Percentiles rank a stretch among this genome's conserved stretches.
Evolutionary conservation across 2,888 invertebrate genomes (phyloP).

Genomic region (Julus scanicus): DNA sequence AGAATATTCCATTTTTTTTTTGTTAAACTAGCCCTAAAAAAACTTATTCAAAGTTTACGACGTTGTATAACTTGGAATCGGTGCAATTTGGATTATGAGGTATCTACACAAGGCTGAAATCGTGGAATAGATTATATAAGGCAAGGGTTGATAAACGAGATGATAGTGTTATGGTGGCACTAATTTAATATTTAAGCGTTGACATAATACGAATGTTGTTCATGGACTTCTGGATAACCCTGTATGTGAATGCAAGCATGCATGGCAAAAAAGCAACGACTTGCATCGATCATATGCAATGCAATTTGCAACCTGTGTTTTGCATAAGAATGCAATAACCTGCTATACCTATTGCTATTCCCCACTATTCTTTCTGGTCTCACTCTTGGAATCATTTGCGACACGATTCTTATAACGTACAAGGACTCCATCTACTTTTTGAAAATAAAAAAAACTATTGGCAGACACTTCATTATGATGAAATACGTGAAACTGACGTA

Average conservation of each 20-base stretch:
- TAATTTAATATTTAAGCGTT: too few relatives aligned
- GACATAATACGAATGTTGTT: too few relatives aligned
- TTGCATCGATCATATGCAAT: constrained; percentile 33
- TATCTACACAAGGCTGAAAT: too few relatives aligned
- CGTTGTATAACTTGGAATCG: not conserved
- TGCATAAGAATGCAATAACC: constrained; percentile 40
- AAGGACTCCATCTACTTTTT: not conserved
- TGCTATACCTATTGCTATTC: not conserved
- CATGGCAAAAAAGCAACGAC: not conserved
- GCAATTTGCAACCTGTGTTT: not conserved
- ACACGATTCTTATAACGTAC: not conserved
- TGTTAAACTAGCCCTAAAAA: too few relatives aligned
- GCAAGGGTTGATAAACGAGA: too few relatives aligned
- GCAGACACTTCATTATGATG: not conserved
- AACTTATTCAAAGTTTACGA: not conserved
- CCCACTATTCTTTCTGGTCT: not conserved
- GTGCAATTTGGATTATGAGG: too few relatives aligned
- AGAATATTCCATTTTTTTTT: not conserved
- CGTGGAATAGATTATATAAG: too few relatives aligned
- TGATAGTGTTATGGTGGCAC: not conserved
- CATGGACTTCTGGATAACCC: not conserved
- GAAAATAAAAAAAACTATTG: not conserved
- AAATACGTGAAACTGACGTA: not conserved
- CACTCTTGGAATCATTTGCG: not conserved
- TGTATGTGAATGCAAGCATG: not conserved